phyloP scores from a whole-genome alignment of 35 echinoderm and acorn worm species.

The Nesometra sesokonis region DNA sequence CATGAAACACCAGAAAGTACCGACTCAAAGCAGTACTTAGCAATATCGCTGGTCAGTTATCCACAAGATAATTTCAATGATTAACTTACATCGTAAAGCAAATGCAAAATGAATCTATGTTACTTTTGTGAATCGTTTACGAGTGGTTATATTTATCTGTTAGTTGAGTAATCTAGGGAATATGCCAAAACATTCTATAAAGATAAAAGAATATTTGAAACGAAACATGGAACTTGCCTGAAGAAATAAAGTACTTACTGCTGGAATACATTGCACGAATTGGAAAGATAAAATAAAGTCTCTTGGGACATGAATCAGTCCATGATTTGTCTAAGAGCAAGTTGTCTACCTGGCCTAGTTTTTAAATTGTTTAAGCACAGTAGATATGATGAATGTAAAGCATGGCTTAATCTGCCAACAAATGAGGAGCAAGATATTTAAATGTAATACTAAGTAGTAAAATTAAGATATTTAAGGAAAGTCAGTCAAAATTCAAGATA shows the following conservation, averaged over 20 bases:
- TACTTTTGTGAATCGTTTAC: neutral
- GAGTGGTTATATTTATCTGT: neutral
- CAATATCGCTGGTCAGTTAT: neutral
- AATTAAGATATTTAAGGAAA: too few relatives aligned
- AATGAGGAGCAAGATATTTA: too few relatives aligned
- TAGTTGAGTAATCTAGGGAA: neutral
- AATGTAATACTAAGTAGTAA: too few relatives aligned
- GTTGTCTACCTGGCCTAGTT: neutral
- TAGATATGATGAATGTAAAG: neutral
- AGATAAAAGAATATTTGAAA: neutral
- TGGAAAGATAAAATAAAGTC: neutral
- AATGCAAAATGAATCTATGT: neutral
- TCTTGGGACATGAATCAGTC: neutral
- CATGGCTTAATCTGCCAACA: neutral
- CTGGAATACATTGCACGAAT: neutral
- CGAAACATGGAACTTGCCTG: neutral
- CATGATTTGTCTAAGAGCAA: neutral
- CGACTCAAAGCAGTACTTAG: neutral
- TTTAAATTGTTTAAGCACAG: neutral
- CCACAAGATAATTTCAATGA: neutral
- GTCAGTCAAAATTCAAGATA: too few relatives aligned
- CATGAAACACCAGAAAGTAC: neutral
- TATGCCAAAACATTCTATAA: neutral
- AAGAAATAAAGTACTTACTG: neutral
- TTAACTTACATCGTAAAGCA: neutral